These are phyloP conservation scores for Encarsia formosa DNA, from an alignment of 2,888 invertebrate species.

Conservation along the genomic window DNA sequence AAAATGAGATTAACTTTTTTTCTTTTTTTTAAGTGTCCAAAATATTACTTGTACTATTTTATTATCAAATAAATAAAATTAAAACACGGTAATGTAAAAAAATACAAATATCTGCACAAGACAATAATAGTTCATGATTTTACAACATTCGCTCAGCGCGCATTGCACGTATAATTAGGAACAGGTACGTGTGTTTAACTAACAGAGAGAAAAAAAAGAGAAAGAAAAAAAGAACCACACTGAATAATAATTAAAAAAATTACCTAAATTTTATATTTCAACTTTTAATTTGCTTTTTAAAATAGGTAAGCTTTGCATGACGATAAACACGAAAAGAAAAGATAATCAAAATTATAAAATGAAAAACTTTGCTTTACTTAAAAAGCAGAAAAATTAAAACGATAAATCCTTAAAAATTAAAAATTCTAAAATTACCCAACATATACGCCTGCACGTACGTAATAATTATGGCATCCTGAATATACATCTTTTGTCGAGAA, in stretches of 20 bases:
- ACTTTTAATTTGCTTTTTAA: no score
- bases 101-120: conserved; percentile 3
- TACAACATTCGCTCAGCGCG: conserved; percentile 17
- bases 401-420: conserved; percentile 11
- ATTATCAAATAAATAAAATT: not conserved
- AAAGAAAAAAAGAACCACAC: not conserved
- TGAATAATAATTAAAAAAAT: no score
- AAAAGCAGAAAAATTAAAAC: not conserved
- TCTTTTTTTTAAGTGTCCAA: no score
- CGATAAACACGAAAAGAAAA: not conserved
- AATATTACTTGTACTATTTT: no score
- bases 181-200: conserved; percentile 23
- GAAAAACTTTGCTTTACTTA: not conserved
- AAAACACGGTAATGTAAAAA: conserved; percentile 6
- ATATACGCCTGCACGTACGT: conserved; percentile 19
- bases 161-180: conserved; percentile 24
- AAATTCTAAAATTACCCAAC: conserved; percentile 21
- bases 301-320: not conserved
- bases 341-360: not conserved
- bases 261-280: no score
- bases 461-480: conserved; percentile 28
- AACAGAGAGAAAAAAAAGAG: conserved; percentile 6
- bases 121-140: conserved; percentile 8
- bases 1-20: no score
- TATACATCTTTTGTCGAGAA: conserved; percentile 18